A percentile compares a stretch with the other conserved stretches of the same genome.
Evolutionary conservation across 2,113 vertebrate genomes (phyloP).

Genomic region (Colossoma macropomum): DNA sequence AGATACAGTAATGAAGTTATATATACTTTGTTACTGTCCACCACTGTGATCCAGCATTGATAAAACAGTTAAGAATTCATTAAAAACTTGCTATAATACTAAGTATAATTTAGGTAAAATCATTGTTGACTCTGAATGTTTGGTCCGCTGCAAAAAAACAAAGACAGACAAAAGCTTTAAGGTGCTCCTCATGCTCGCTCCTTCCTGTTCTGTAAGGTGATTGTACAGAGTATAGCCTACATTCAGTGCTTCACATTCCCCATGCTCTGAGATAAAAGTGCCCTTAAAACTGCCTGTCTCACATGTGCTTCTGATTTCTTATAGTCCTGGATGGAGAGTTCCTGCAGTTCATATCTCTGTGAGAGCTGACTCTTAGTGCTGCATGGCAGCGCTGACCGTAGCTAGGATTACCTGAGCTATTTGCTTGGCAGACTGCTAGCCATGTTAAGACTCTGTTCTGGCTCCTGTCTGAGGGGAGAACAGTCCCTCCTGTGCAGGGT

Average conservation of each 20-base stretch:
- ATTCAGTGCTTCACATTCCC: slow-evolving; percentile 39
- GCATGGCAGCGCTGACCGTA: slow-evolving; percentile 28
- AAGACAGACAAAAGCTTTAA: slow-evolving; percentile 26
- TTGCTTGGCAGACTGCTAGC: slow-evolving; percentile 30
- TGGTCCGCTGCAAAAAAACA: neutral
- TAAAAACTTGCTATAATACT: neutral
- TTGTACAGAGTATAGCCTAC: slow-evolving; percentile 12
- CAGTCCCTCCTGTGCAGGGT: slow-evolving; percentile 28
- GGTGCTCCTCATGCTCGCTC: neutral
- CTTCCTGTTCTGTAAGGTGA: slow-evolving; percentile 22
- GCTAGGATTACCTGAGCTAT: slow-evolving; percentile 52
- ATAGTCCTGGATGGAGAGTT: slow-evolving; percentile 29
- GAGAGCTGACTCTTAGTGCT: slow-evolving; percentile 15
- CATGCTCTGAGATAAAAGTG: slow-evolving; percentile 29
- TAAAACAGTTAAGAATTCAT: neutral
- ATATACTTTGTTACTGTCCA: neutral
- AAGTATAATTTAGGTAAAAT: no score
- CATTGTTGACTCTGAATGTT: neutral
- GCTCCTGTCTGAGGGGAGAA: slow-evolving; percentile 30
- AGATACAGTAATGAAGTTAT: no score
- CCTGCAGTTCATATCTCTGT: slow-evolving; percentile 46
- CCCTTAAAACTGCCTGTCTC: slow-evolving; percentile 45
- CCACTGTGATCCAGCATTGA: neutral
- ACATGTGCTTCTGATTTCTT: slow-evolving; percentile 58
- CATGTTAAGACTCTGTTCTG: slow-evolving; percentile 30